A percentile compares a stretch with the other conserved stretches of the same genome.
Conservation (phyloP, 2,888 invertebrate species). For the Nebria brevicollis region DNA sequence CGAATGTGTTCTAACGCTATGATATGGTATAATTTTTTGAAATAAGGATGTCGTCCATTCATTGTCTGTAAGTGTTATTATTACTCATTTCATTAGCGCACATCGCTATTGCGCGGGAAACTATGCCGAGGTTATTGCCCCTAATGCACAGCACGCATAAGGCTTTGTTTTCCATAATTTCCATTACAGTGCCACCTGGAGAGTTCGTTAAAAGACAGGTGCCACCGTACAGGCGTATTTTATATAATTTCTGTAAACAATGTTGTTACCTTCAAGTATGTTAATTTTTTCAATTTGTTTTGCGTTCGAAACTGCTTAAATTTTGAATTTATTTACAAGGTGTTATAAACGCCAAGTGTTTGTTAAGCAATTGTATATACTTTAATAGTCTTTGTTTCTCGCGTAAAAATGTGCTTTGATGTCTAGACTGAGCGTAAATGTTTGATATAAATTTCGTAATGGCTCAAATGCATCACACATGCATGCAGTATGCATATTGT, state of each 20-base stretch:
- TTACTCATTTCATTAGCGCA: conserved; percentile 48
- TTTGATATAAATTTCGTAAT: neutral
- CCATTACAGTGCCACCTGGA: neutral
- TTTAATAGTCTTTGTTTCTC: too few relatives aligned
- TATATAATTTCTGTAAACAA: neutral
- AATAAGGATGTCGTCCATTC: conserved; percentile 52
- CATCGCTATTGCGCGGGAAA: conserved; percentile 24
- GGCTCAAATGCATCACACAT: neutral
- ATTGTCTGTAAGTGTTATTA: conserved; percentile 51
- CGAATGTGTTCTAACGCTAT: neutral
- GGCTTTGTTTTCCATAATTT: conserved; percentile 27
- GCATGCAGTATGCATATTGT: neutral
- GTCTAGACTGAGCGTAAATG: too few relatives aligned
- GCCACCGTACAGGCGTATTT: neutral
- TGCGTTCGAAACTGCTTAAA: neutral
- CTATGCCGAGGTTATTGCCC: conserved; percentile 39
- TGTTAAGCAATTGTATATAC: too few relatives aligned
- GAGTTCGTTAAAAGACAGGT: neutral
- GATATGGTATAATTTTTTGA: conserved; percentile 48
- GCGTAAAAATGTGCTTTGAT: too few relatives aligned
- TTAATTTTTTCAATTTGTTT: conserved; percentile 7
- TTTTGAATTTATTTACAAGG: too few relatives aligned
- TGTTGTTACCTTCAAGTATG: conserved; percentile 4
- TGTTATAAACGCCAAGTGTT: too few relatives aligned
- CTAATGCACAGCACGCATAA: conserved; percentile 23